Conservation (phyloP, 2,797 vertebrate genomes). For the Danio jaintianensis region DNA sequence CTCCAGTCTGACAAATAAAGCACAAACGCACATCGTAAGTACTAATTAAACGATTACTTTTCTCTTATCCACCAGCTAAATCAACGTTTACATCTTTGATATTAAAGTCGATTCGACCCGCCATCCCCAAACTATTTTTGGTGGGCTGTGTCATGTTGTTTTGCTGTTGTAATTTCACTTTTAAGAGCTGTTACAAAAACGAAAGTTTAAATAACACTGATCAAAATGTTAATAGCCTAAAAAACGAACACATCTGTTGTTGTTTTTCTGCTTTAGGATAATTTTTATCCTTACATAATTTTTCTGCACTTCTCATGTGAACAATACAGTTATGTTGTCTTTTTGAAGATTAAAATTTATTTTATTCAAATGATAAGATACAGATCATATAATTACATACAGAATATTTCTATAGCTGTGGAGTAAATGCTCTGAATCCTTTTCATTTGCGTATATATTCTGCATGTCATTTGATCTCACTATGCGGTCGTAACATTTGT, state of each 20-base stretch:
- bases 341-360: neutral
- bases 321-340: neutral
- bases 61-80: neutral
- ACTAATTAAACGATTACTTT: neutral
- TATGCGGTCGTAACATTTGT: neutral
- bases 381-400: neutral
- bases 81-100: neutral
- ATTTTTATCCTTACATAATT: neutral
- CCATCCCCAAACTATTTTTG: neutral
- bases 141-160: slow-evolving; percentile 17
- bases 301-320: neutral
- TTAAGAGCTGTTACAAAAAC: neutral
- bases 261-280: neutral
- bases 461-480: neutral
- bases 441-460: neutral
- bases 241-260: neutral
- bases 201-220: neutral
- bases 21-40: slow-evolving; percentile 24
- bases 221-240: neutral
- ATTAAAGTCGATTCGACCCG: neutral
- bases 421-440: neutral
- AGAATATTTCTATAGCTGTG: neutral
- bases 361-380: neutral
- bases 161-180: slow-evolving; percentile 15
- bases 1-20: neutral